These are phyloP conservation scores for Cephus runcator DNA, from an alignment of 2,888 invertebrate genomes.

Conservation along the genomic window DNA sequence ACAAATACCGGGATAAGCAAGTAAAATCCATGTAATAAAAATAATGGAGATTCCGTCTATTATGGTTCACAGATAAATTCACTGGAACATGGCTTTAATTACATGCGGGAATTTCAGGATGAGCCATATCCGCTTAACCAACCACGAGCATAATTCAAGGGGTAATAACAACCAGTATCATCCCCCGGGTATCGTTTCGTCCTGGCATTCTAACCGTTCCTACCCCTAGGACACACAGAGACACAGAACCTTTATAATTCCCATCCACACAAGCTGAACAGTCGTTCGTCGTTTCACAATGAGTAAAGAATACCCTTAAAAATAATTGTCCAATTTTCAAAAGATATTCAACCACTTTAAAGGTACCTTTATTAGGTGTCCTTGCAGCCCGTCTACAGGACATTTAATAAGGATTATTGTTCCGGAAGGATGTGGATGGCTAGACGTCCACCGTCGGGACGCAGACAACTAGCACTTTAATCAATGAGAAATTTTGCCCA, in stretches of 20 bases:
- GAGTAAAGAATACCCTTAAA: not conserved
- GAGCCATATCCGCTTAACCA: slow-evolving; percentile 7
- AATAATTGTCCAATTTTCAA: not conserved
- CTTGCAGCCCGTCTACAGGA: not conserved
- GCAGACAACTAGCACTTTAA: not conserved
- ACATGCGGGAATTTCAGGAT: not conserved
- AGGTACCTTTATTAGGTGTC: not conserved
- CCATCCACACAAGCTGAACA: not conserved
- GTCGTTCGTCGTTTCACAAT: not conserved
- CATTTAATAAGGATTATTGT: not conserved
- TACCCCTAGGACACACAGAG: not conserved
- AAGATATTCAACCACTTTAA: not conserved
- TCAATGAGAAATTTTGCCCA: not conserved
- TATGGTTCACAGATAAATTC: not conserved
- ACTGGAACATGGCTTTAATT: not conserved
- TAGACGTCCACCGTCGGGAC: not conserved
- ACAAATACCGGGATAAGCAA: not conserved
- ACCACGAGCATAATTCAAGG: slow-evolving; percentile 33
- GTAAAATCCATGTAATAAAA: not conserved
- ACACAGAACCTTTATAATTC: not conserved
- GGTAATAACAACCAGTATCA: slow-evolving; percentile 38
- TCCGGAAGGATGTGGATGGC: not conserved
- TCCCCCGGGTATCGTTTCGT: slow-evolving; percentile 36
- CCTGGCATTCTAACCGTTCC: not conserved
- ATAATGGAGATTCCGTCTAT: not conserved